Conservation (phyloP, 2,113 vertebrate species). For the Microtus richardsoni region DNA sequence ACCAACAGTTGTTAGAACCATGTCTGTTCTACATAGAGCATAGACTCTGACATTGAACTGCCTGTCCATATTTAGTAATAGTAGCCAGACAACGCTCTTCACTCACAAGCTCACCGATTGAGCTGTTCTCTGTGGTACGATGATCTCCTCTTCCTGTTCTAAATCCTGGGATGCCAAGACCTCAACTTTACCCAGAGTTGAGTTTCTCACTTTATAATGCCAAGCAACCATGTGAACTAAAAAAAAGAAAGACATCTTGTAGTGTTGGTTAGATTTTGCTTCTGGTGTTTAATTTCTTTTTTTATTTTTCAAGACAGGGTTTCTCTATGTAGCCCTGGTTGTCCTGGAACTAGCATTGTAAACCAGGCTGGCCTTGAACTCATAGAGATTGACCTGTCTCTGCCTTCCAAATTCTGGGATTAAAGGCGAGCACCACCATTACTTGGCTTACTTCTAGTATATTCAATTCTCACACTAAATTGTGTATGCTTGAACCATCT, state of each 20-base stretch:
- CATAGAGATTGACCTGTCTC: neutral
- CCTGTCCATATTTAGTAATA: neutral
- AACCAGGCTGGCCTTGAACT: neutral
- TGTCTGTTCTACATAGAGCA: neutral
- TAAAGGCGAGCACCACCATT: neutral
- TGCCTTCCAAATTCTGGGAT: neutral
- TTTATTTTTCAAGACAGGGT: neutral
- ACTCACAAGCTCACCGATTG: neutral
- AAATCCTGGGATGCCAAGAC: neutral
- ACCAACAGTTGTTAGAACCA: neutral
- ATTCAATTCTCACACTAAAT: neutral
- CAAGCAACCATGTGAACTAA: neutral
- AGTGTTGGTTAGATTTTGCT: neutral
- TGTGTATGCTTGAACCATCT: neutral
- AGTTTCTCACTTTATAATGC: neutral
- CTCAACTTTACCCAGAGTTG: neutral
- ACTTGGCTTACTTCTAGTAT: neutral
- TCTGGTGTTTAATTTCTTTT: neutral
- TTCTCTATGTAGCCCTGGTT: neutral
- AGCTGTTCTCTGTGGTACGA: neutral
- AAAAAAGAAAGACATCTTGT: neutral
- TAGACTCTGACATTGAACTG: neutral
- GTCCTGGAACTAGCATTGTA: neutral
- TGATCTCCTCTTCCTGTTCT: neutral
- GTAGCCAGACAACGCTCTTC: neutral